Base-by-base conservation (phyloP, 2,797 vertebrate species). In the Enteromius trimaculatus region DNA sequence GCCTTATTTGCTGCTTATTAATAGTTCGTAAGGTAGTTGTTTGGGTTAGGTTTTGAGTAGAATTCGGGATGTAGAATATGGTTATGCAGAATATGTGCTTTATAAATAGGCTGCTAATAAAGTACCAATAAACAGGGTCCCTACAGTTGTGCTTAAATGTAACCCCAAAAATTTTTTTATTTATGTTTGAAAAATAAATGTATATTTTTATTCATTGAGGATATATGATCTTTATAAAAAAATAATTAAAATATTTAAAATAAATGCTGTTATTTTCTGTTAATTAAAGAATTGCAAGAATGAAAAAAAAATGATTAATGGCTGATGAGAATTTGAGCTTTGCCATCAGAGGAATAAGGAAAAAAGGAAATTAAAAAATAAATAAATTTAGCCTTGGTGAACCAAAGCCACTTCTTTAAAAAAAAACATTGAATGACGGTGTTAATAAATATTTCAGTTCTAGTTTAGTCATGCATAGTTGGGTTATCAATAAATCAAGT, bases 401-500 rank as follows among this genome's bases (percentile, higher is more conserved):
- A 29, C 14, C 5, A 29, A 31, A 64, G 60, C 4, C 4, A 51
- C 19, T 21, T 74, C 16, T 34, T 74, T 0, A 14, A 26, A 16
- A 23, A 65, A 17, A 26, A 65, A 17, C 10, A 8, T 10, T 71
- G 16, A 10, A 49, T 0, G 26, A 7, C 17, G 7, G n/a, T 47
- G 42, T 71, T 29, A 71, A 71, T 29, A 44, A 44, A 44, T 17
- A 47, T 53, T 53, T 34, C 17, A 37, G n/a, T 55, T 14, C 31
- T n/a, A 75, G 23, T 78, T 39, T 76, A 71, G 16, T 34, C 1
- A 39, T 68, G 29, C 47, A 68, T 66, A 66, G 8, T 19, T 29
- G 51, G 17, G 53, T 68, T 64, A n/a, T 42, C 23, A 76, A 39
- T 81, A 66, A 74, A 37, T 39, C n/a, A 75, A 82, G n/a, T 17